Evolutionary conservation across 2,797 vertebrate species (phyloP).

Genomic region (Sebastes glaucus): DNA sequence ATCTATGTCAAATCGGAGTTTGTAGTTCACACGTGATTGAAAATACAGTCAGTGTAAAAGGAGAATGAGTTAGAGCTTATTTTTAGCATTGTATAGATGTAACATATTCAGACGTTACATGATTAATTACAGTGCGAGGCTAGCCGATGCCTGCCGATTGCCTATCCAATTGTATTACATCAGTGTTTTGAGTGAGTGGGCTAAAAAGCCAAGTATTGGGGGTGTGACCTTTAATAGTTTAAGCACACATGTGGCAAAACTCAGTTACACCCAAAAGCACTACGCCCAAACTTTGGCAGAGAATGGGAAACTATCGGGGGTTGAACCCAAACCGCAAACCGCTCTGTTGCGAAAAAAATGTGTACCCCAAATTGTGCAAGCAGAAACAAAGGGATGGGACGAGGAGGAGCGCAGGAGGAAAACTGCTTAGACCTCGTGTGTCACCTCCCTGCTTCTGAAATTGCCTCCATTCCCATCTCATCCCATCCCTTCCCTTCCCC

Average conservation of each 20-base stretch:
- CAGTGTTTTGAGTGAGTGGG: neutral
- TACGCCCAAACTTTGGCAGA: conserved; percentile 51
- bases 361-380: conserved; percentile 33
- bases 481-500: conserved; percentile 9
- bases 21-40: conserved; percentile 29
- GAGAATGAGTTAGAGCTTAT: neutral
- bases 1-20: conserved; percentile 3
- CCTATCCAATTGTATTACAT: conserved; percentile 4
- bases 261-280: conserved; percentile 61
- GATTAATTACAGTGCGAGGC: conserved; percentile 1
- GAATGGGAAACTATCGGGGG: conserved; percentile 48
- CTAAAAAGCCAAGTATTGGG: conserved; percentile 23
- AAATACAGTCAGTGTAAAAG: neutral
- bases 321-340: conserved; percentile 58
- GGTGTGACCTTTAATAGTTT: conserved; percentile 56
- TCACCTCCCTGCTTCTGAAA: conserved; percentile 60
- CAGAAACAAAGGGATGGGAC: conserved; percentile 59
- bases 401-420: conserved; percentile 28
- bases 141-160: neutral
- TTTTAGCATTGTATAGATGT: neutral
- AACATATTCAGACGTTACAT: neutral
- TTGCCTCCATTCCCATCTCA: conserved; percentile 48
- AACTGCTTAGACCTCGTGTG: conserved; percentile 29
- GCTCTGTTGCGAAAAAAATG: conserved; percentile 36
- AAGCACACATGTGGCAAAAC: conserved; percentile 67